These are phyloP conservation scores for Crenichthys baileyi DNA, from an alignment of 2,797 vertebrate species.

Conservation along the genomic window DNA sequence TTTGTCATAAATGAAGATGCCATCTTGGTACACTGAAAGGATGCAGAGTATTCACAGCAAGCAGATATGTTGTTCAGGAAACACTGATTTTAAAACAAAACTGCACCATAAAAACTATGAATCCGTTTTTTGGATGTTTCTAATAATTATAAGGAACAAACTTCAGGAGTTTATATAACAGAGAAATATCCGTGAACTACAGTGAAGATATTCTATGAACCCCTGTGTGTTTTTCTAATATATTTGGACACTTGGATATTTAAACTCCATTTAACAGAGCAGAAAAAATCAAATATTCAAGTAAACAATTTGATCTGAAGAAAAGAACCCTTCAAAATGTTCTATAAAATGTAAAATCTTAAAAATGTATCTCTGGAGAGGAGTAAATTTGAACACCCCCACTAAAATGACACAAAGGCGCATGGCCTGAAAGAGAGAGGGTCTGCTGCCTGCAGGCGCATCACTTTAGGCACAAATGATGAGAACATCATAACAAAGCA, in stretches of 20 bases:
- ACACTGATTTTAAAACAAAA: background rate
- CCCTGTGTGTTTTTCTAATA: background rate
- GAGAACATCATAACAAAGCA: too few relatives aligned
- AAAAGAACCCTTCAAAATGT: too few relatives aligned
- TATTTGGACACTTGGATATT: background rate
- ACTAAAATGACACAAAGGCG: too few relatives aligned
- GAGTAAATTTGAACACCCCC: too few relatives aligned
- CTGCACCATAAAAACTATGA: background rate
- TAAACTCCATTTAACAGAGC: background rate
- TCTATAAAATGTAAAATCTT: too few relatives aligned
- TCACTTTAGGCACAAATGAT: too few relatives aligned
- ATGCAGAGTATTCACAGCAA: background rate
- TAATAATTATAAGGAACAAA: background rate
- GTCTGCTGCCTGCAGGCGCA: too few relatives aligned
- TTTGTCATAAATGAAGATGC: conserved; percentile 26
- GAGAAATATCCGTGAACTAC: background rate
- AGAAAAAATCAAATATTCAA: background rate
- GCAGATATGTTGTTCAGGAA: background rate
- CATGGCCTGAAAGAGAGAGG: too few relatives aligned
- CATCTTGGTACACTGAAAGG: conserved; percentile 1
- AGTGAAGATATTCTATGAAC: background rate
- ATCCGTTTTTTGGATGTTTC: conserved; percentile 1
- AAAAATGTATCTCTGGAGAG: too few relatives aligned
- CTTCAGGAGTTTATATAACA: background rate
- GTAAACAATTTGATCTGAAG: too few relatives aligned